Conservation (phyloP, 2,113 vertebrate genomes). For the Spermophilus dauricus region DNA sequence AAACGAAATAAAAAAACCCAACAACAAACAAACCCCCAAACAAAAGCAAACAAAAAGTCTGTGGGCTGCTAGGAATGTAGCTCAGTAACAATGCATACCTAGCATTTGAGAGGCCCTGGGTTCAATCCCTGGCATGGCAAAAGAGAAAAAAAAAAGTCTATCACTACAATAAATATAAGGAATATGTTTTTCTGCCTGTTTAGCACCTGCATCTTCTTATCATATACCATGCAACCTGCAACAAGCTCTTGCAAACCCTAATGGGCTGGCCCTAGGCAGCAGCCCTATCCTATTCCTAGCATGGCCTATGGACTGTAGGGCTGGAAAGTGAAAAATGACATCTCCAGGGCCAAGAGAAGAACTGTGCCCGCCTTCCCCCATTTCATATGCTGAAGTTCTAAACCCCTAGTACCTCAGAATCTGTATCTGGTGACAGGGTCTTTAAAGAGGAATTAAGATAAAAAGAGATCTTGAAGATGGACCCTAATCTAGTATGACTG, state of each 20-base stretch:
- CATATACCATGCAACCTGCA: fast-evolving
- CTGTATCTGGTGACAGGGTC: neutral
- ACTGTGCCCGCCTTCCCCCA: too few relatives aligned
- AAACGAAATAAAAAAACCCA: too few relatives aligned
- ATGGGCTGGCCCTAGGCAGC: neutral
- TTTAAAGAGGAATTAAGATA: neutral
- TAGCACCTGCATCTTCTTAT: neutral
- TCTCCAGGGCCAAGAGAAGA: neutral
- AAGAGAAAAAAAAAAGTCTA: neutral
- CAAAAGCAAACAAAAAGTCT: too few relatives aligned
- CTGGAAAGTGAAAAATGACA: neutral
- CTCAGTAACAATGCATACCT: neutral
- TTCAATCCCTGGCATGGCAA: neutral
- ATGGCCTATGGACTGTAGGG: neutral
- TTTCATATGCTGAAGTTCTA: neutral
- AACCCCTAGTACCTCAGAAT: neutral
- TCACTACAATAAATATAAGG: neutral
- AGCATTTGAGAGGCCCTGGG: neutral
- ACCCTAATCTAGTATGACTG: neutral
- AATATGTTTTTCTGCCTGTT: neutral
- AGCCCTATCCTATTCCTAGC: neutral
- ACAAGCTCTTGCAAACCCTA: neutral
- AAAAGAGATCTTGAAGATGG: neutral
- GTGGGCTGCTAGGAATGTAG: neutral
- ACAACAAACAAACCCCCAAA: too few relatives aligned